Percentiles rank a stretch among this genome's conserved stretches.
phyloP scores from a whole-genome alignment of 2,113 vertebrate genomes.

The Nesoenas mayeri region DNA sequence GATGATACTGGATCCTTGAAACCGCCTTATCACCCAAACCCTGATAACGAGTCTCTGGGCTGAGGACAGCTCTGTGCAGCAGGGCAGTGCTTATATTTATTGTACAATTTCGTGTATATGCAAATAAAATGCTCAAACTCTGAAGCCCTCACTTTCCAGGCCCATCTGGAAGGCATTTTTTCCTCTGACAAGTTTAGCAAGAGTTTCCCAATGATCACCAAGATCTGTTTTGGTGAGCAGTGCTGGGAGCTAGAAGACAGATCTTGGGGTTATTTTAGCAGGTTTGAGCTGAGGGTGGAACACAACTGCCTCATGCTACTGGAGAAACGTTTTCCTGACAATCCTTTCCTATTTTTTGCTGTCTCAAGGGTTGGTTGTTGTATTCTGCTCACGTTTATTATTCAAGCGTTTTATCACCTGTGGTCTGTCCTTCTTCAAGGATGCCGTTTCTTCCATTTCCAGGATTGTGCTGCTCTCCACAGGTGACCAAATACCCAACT shows the following conservation, averaged over 20 bases:
- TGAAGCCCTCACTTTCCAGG: not conserved
- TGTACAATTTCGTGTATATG: not conserved
- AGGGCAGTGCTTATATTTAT: not conserved
- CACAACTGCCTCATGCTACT: not conserved
- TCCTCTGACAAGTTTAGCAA: not conserved
- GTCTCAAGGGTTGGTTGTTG: not conserved
- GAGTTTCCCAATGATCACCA: not conserved
- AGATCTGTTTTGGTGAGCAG: not conserved
- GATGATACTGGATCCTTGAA: not conserved
- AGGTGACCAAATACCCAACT: not conserved
- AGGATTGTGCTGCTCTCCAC: not conserved
- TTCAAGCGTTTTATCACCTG: not conserved
- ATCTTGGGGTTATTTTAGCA: not conserved
- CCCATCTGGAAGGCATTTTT: not conserved
- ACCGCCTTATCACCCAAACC: not conserved
- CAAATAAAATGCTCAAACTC: not conserved
- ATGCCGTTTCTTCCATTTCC: not conserved
- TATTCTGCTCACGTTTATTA: not conserved
- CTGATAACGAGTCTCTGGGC: not conserved
- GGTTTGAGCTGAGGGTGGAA: not conserved
- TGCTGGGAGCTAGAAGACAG: not conserved
- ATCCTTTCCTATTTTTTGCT: not conserved
- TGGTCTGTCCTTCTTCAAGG: not conserved
- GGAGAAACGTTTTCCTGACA: not conserved
- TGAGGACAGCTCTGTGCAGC: not conserved